Evolutionary conservation across 2,888 invertebrate genomes (phyloP).

Genomic region (Hesperia comma): DNA sequence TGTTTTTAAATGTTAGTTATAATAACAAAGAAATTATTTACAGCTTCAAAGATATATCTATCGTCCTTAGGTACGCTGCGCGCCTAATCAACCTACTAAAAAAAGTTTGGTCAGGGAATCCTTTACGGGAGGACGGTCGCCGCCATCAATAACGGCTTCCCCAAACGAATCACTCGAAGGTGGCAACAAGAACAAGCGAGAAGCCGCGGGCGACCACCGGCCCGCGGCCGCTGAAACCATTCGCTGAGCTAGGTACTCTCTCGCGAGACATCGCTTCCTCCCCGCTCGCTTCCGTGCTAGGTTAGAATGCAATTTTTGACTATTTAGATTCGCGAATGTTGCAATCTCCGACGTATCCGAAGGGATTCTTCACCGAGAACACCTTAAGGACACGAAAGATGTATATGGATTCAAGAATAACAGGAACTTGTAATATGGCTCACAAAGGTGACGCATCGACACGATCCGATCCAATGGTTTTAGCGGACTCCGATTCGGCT

Average conservation of each 20-base stretch:
- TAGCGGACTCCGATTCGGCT: constrained; percentile 50
- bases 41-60: background rate
- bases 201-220: constrained; percentile 50
- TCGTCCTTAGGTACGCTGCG: background rate
- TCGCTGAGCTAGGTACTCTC: constrained; percentile 28
- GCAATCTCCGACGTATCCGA: constrained; percentile 2
- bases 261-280: constrained; percentile 42
- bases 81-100: background rate
- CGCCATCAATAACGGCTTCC: background rate
- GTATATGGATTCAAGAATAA: constrained; percentile 51
- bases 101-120: background rate
- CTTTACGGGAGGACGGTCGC: background rate
- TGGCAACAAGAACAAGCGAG: constrained; percentile 12
- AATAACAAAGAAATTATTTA: background rate
- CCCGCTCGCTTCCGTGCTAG: constrained; percentile 48
- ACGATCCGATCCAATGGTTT: constrained; percentile 79
- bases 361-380: background rate
- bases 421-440: constrained; percentile 78
- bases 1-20: background rate
- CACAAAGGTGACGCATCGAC: constrained; percentile 84
- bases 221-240: constrained; percentile 20
- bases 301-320: constrained; percentile 61
- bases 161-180: constrained; percentile 11
- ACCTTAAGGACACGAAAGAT: constrained; percentile 35
- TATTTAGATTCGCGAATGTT: constrained; percentile 35